Conservation (phyloP, 35 echinoderm and acorn worm species). For the Anneissia japonica region DNA sequence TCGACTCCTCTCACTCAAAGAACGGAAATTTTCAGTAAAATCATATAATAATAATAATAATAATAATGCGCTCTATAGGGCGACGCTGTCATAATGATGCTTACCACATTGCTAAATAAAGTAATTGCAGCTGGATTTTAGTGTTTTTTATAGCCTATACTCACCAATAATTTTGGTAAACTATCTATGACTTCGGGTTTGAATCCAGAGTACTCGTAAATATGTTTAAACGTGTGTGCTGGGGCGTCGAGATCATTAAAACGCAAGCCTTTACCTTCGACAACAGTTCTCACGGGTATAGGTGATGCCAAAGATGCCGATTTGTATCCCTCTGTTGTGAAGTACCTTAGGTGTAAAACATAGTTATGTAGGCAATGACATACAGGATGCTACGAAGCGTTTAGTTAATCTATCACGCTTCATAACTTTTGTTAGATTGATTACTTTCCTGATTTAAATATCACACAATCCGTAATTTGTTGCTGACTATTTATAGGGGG, state of each 20-base stretch:
- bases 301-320: background rate
- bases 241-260: background rate
- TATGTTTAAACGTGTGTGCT: background rate
- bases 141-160: too few species aligned
- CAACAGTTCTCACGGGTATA: background rate
- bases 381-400: background rate
- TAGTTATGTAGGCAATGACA: background rate
- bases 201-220: background rate
- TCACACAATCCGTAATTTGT: too few species aligned
- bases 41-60: too few species aligned
- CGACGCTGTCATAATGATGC: too few species aligned
- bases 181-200: background rate
- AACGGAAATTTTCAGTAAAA: too few species aligned
- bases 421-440: background rate
- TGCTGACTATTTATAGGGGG: too few species aligned
- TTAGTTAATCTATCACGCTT: background rate
- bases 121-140: too few species aligned
- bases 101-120: too few species aligned
- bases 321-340: background rate
- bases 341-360: background rate
- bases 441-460: background rate
- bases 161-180: background rate
- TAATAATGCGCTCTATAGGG: too few species aligned
- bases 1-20: too few species aligned
- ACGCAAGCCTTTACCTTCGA: background rate